phyloP scores from a whole-genome alignment of 2,797 vertebrate species.

The Enteromius unitaeniatus region DNA sequence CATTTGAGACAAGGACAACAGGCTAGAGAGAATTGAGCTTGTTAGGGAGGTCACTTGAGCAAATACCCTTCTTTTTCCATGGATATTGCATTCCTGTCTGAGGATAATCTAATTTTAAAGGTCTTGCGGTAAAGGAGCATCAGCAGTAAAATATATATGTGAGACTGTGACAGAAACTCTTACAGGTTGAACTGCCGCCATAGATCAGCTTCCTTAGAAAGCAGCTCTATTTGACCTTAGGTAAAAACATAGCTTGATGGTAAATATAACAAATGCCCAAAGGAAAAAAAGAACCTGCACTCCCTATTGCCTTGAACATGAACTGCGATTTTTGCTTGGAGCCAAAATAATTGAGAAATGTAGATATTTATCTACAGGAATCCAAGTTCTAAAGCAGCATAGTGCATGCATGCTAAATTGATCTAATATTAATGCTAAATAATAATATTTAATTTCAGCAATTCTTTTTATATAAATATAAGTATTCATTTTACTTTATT shows the following conservation, averaged over 20 bases:
- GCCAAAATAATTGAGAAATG: neutral
- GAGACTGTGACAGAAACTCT: constrained; percentile 50
- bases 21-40: constrained; percentile 45
- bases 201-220: constrained; percentile 52
- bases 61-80: constrained; percentile 28
- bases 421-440: neutral
- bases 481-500: neutral
- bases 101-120: constrained; percentile 55
- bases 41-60: constrained; percentile 45
- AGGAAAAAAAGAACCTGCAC: constrained; percentile 49
- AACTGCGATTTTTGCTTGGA: constrained; percentile 36
- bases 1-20: constrained; percentile 20
- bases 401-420: neutral
- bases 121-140: constrained; percentile 57
- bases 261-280: constrained; percentile 62
- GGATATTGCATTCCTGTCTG: constrained; percentile 38
- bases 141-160: constrained; percentile 55
- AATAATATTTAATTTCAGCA: neutral
- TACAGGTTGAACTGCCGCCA: constrained; percentile 51
- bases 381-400: neutral
- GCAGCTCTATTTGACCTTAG: constrained; percentile 60
- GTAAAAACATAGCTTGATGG: constrained; percentile 54
- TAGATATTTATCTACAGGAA: neutral
- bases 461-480: neutral
- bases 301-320: constrained; percentile 40